Evolutionary conservation across 2,888 invertebrate genomes (phyloP), one percentile per base, ranked within the genome.

Genomic region (Apamea sordens): DNA sequence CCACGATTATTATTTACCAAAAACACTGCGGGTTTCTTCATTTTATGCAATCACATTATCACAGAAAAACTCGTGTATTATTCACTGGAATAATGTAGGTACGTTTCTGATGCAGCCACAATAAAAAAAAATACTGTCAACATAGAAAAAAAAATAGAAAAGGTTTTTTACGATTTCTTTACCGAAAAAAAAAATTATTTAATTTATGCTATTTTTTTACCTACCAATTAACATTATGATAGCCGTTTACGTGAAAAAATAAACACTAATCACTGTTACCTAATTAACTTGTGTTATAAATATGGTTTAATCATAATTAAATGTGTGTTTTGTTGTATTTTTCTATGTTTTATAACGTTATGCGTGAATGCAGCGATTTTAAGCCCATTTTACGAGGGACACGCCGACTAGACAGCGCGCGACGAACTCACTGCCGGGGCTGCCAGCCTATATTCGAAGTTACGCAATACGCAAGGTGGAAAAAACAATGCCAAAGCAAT

Each of bases 211-310:
- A 67, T 77, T 84, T 88, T 86, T 89, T 84, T 76, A 79, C 85
- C 86, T 79, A 88, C 88, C 88, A 83, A 88, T 86, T 86, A 78
- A 84, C 80, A 86, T 84, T 78, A 84, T 85, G 76, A 77, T 80
- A 83, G 64, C 36, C 77, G 67, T 80, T 77, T 87, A 84, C 77
- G 84, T 89, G 87, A 85, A 86, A 88, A 88, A 82, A 85, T 84
- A 87, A 77, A 80, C 88, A 89, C 89, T 86, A 80, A 74, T 84
- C 88, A 89, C 85, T 87, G 83, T 88, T 90, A 92, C 90, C 90
- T 91, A 92, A 91, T 91, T 90, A 93, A 90, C 92, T 87, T 91
- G 90, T 93, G 95, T 95, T 95, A 96, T 96, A 95, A 95, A 90
- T 89, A 90, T 93, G 92, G 90, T 89, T 91, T 90, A 92, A 92